A percentile compares a stretch with the other conserved stretches of the same genome.
These are phyloP conservation scores for Mythimna pallens DNA, from an alignment of 2,888 invertebrate species.

Conservation along the genomic window DNA sequence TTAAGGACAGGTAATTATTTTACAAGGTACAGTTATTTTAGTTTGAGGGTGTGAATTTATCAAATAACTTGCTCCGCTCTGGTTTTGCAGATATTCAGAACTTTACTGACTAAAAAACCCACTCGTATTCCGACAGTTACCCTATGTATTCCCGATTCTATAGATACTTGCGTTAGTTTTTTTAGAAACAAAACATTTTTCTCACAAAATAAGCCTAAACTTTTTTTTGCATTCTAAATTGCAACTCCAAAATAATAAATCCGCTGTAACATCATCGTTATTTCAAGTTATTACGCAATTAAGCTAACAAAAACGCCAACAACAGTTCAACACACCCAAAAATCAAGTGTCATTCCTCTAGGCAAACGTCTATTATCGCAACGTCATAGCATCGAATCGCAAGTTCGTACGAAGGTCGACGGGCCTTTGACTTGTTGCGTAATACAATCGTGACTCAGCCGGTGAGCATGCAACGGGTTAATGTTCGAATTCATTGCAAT, in stretches of 20 bases:
- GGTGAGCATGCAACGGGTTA: slow-evolving; percentile 56
- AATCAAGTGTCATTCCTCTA: slow-evolving; percentile 21
- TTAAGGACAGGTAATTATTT: too few relatives aligned
- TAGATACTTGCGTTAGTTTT: too few relatives aligned
- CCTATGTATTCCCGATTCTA: too few relatives aligned
- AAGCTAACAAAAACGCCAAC: not conserved
- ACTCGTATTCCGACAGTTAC: too few relatives aligned
- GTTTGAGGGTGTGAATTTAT: too few relatives aligned
- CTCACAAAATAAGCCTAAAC: too few relatives aligned
- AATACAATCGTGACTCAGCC: slow-evolving; percentile 65
- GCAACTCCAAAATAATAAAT: not conserved
- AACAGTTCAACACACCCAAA: slow-evolving; percentile 7
- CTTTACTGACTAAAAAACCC: too few relatives aligned
- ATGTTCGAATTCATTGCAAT: slow-evolving; percentile 53
- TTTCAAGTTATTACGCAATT: not conserved
- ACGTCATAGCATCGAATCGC: slow-evolving; percentile 56
- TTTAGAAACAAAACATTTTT: too few relatives aligned
- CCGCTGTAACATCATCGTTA: not conserved
- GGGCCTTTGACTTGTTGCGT: slow-evolving; percentile 71
- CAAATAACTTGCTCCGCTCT: too few relatives aligned
- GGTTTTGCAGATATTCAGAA: too few relatives aligned
- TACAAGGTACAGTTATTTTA: too few relatives aligned
- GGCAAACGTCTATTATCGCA: slow-evolving; percentile 27
- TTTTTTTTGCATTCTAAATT: not conserved
- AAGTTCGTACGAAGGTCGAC: slow-evolving; percentile 70